Evolutionary conservation across 2,888 invertebrate species (phyloP).

Genomic region (Hirtodrosophila cameraria): DNA sequence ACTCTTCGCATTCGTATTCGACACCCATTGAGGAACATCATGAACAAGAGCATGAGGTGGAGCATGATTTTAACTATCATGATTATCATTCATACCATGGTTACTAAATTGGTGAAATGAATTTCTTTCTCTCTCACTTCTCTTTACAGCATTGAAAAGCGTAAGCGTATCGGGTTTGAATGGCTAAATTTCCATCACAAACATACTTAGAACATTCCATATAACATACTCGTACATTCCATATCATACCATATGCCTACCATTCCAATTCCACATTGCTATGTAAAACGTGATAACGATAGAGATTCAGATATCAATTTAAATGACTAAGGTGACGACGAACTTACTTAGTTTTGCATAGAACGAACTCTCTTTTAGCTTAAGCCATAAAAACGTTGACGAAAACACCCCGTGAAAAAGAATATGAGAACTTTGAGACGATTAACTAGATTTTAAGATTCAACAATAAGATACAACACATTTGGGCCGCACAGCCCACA

Average conservation of each 20-base stretch:
- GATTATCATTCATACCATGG: slow-evolving; percentile 72
- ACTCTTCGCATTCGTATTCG: slow-evolving; percentile 58
- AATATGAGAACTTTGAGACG: slow-evolving; percentile 52
- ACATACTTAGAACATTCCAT: slow-evolving; percentile 19
- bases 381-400: slow-evolving; percentile 66
- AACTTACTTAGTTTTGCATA: slow-evolving; percentile 60
- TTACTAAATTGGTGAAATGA: slow-evolving; percentile 69
- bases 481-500: slow-evolving; percentile 50
- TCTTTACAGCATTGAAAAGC: slow-evolving; percentile 78
- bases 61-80: slow-evolving; percentile 81
- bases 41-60: slow-evolving; percentile 83
- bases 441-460: slow-evolving; percentile 55
- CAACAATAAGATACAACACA: slow-evolving; percentile 65
- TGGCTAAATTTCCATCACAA: slow-evolving; percentile 29
- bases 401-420: slow-evolving; percentile 51
- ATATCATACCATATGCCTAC: slow-evolving; percentile 47
- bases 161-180: slow-evolving; percentile 56
- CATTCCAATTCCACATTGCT: slow-evolving; percentile 58
- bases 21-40: slow-evolving; percentile 70
- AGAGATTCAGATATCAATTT: slow-evolving; percentile 67
- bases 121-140: slow-evolving; percentile 63
- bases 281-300: slow-evolving; percentile 74
- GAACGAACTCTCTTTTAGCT: slow-evolving; percentile 51
- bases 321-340: slow-evolving; percentile 56
- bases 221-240: slow-evolving; percentile 29